Conservation (phyloP, 2,113 vertebrate genomes). For the Platysternon megacephalum region DNA sequence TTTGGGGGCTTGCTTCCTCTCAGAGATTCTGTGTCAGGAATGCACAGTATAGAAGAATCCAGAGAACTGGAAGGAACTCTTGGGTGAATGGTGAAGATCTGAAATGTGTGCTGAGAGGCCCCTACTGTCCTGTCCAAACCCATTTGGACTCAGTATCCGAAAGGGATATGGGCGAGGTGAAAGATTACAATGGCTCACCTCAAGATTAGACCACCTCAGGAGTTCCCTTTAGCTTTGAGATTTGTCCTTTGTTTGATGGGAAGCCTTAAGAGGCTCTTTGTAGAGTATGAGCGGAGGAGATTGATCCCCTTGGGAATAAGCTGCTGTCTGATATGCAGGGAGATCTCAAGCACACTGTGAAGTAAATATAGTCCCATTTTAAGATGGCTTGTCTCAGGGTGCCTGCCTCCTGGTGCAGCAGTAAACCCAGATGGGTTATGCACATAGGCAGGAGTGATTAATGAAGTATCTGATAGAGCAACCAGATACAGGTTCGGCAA, state of each 20-base stretch:
- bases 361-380: neutral
- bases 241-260: neutral
- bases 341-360: neutral
- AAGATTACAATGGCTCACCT: neutral
- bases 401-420: neutral
- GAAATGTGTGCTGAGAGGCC: neutral
- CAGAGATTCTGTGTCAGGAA: neutral
- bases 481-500: neutral
- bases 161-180: neutral
- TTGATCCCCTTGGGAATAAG: neutral
- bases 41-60: neutral
- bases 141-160: neutral
- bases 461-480: neutral
- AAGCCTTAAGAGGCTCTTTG: neutral
- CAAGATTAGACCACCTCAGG: neutral
- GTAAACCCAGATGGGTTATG: neutral
- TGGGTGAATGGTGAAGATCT: too few relatives aligned
- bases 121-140: neutral
- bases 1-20: neutral
- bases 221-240: neutral
- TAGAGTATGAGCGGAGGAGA: neutral
- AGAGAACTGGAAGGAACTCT: neutral
- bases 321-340: neutral
- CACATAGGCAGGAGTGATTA: neutral
- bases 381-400: neutral